Conservation (phyloP, 2,113 vertebrate genomes). For the Leucopternis melanops region DNA sequence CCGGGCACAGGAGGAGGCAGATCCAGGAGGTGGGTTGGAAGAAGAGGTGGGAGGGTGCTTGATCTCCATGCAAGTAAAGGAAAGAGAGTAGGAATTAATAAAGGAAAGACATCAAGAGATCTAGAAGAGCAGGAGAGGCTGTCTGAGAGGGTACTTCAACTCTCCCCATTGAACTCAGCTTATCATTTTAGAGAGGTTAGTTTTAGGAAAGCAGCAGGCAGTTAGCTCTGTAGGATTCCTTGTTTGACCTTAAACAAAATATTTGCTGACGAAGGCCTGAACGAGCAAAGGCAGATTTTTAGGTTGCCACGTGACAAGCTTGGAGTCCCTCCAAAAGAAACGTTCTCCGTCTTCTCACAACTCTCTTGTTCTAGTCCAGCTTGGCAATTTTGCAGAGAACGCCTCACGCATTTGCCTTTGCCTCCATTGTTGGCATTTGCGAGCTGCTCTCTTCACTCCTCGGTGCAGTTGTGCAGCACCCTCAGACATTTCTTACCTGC, state of each 20-base stretch:
- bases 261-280: not conserved
- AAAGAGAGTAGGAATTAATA: conserved; percentile 68
- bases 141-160: conserved; percentile 34
- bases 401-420: rapidly evolving
- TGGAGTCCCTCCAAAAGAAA: not conserved
- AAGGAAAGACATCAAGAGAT: conserved; percentile 73
- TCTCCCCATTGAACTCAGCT: not conserved
- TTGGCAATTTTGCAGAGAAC: not conserved
- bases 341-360: not conserved
- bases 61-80: not conserved
- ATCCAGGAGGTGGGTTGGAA: conserved; percentile 50
- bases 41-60: not conserved
- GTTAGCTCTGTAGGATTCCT: not conserved
- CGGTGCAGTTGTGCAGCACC: rapidly evolving
- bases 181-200: not conserved
- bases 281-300: not conserved
- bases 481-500: not conserved
- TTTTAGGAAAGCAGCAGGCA: not conserved
- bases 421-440: not conserved
- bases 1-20: conserved; percentile 57
- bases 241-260: not conserved
- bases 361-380: not conserved
- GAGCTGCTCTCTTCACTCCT: not conserved
- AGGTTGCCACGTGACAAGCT: not conserved
- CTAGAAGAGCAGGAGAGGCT: conserved; percentile 43